Evolutionary conservation across 2,888 invertebrate species (phyloP).

Genomic region (Molorchus minor): DNA sequence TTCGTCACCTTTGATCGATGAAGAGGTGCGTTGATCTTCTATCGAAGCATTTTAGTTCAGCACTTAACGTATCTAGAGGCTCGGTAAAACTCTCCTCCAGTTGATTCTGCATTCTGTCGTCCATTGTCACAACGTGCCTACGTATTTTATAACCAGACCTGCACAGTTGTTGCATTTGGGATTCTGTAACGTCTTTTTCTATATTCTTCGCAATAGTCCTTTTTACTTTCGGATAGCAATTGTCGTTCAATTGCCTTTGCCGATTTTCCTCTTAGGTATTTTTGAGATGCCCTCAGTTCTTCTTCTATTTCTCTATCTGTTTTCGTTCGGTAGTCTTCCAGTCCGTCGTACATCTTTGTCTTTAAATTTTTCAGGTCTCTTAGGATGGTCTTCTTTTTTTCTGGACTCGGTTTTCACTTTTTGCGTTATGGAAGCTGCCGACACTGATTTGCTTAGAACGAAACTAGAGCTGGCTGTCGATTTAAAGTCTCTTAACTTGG

Average conservation of each 20-base stretch:
- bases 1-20: conserved; percentile 72
- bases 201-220: conserved; percentile 65
- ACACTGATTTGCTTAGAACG: conserved; percentile 70
- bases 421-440: conserved; percentile 71
- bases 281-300: conserved; percentile 60
- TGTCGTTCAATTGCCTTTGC: conserved; percentile 69
- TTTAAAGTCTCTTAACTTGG: conserved; percentile 70
- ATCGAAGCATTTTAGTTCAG: conserved; percentile 72
- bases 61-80: conserved; percentile 69
- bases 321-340: conserved; percentile 63
- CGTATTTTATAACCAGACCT: conserved; percentile 45
- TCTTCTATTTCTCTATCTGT: conserved; percentile 61
- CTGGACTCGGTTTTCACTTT: conserved; percentile 68
- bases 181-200: conserved; percentile 58
- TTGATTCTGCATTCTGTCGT: conserved; percentile 59
- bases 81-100: conserved; percentile 68
- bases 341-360: conserved; percentile 62
- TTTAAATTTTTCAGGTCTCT: conserved; percentile 60
- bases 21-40: conserved; percentile 69
- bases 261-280: too few species aligned
- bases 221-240: conserved; percentile 68
- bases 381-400: conserved; percentile 64
- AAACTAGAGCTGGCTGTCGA: conserved; percentile 70
- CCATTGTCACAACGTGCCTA: conserved; percentile 61
- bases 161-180: conserved; percentile 47